These are phyloP conservation scores for Philopotamus ludificatus DNA, from an alignment of 1,140 invertebrate genomes.

Conservation along the genomic window DNA sequence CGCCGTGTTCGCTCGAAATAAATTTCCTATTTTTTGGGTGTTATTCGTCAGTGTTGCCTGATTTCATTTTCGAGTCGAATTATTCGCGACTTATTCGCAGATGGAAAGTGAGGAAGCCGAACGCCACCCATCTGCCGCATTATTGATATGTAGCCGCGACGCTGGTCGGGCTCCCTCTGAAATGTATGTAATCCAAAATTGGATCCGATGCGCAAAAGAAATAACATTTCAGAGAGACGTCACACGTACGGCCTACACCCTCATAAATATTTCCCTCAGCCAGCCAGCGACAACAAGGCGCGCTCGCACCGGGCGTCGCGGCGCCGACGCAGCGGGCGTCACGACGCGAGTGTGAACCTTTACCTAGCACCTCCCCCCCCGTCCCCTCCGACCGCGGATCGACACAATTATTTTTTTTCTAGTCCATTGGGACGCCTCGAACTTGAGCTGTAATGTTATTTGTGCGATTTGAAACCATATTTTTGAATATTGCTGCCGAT, in stretches of 20 bases:
- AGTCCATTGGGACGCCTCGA: too few relatives aligned
- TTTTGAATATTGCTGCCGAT: too few relatives aligned
- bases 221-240: conserved; percentile 38
- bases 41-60: background rate
- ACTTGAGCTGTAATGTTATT: too few relatives aligned
- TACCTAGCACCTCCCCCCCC: too few relatives aligned
- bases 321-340: background rate
- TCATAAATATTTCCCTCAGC: conserved; percentile 15
- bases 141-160: conserved; percentile 37
- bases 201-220: conserved; percentile 42
- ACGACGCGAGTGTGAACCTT: background rate
- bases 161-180: conserved; percentile 29
- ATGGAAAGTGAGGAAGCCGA: background rate
- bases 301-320: background rate
- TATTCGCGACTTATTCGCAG: conserved; percentile 1
- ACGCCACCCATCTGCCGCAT: conserved; percentile 31
- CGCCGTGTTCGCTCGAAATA: too few relatives aligned
- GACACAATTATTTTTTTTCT: too few relatives aligned
- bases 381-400: too few relatives aligned
- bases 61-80: conserved; percentile 18
- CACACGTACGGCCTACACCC: conserved; percentile 16
- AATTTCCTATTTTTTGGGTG: too few relatives aligned
- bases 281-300: background rate
- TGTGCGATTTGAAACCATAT: too few relatives aligned
- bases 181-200: conserved; percentile 43